Percentiles rank a stretch among this genome's conserved stretches.
These are phyloP conservation scores for Rhipidura dahli DNA, from an alignment of 2,113 vertebrate genomes.

Conservation along the genomic window DNA sequence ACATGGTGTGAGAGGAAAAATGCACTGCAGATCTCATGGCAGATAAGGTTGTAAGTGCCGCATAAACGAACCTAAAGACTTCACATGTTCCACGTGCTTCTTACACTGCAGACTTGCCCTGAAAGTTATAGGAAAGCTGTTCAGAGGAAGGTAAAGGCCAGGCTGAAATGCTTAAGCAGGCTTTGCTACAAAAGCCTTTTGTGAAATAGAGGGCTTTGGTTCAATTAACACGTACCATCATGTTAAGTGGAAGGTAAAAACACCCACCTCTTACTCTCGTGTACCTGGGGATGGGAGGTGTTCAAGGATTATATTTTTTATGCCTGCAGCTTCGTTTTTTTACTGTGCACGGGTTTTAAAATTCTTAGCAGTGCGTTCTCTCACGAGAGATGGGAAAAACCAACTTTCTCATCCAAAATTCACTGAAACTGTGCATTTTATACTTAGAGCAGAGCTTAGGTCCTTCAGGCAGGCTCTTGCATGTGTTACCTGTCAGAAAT, in stretches of 20 bases:
- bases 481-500: background rate
- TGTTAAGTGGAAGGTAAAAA: background rate
- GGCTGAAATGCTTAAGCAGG: background rate
- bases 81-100: background rate
- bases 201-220: background rate
- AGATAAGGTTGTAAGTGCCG: background rate
- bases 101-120: background rate
- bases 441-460: background rate
- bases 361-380: background rate
- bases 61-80: background rate
- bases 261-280: background rate
- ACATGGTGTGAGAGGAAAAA: background rate
- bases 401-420: background rate
- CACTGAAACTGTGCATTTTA: background rate
- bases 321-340: background rate
- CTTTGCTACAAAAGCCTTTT: background rate
- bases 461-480: background rate
- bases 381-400: background rate
- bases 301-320: background rate
- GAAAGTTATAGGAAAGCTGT: background rate
- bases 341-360: background rate
- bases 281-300: background rate
- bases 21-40: background rate
- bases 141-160: background rate
- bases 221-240: background rate